Percentiles rank a stretch among this genome's conserved stretches.
Conservation (phyloP, 2,113 vertebrate species). For the Marcusenius ussheri region DNA sequence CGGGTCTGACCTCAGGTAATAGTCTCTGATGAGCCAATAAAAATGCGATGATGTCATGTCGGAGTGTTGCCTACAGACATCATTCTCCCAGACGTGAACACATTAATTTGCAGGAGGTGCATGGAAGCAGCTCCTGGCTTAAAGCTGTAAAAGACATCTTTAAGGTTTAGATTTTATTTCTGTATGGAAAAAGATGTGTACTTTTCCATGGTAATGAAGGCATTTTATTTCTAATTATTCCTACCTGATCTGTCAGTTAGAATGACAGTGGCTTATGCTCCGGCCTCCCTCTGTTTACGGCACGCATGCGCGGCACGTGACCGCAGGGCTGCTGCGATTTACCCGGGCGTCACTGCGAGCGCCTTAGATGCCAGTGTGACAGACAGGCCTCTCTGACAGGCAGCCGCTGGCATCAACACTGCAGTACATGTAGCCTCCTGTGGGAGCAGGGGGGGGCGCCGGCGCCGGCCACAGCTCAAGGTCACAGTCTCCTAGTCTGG, state of each 20-base stretch:
- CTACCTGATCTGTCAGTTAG: neutral
- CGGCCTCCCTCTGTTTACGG: neutral
- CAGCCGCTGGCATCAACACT: neutral
- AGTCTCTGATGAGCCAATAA: neutral
- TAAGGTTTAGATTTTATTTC: neutral
- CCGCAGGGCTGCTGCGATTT: neutral
- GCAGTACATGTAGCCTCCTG: neutral
- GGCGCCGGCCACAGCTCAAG: constrained; percentile 22
- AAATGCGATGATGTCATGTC: neutral
- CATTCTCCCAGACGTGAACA: neutral
- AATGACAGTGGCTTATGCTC: neutral
- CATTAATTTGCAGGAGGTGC: neutral
- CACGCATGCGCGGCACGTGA: neutral
- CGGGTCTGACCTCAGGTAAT: neutral
- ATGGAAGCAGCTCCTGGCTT: neutral
- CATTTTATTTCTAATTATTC: neutral
- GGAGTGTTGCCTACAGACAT: neutral
- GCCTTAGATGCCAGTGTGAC: neutral
- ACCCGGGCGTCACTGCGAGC: neutral
- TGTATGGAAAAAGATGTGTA: neutral
- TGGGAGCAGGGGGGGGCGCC: neutral
- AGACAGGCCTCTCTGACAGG: neutral
- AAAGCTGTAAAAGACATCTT: neutral
- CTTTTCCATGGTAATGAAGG: constrained; percentile 1
- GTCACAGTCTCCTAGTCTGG: constrained; percentile 35